Percentiles rank a stretch among this genome's conserved stretches.
Conservation (phyloP, 2,113 vertebrate species). For the Cyphomyrus discorhynchus region DNA sequence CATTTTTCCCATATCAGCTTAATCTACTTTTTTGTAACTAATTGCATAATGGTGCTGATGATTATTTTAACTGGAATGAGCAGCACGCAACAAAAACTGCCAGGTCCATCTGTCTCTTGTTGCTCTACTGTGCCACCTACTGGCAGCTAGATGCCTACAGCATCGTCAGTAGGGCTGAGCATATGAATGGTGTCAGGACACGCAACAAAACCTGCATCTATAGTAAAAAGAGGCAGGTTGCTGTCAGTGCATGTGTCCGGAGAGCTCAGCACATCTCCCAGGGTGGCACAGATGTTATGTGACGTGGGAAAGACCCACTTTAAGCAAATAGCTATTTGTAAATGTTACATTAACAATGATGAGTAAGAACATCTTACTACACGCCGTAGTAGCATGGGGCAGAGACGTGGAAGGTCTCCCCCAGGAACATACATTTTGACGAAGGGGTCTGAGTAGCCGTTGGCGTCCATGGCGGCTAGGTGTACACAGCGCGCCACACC, state of each 20-base stretch:
- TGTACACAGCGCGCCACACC: constrained; percentile 91
- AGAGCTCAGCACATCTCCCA: not conserved
- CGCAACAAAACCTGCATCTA: not conserved
- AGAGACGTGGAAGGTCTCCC: not conserved
- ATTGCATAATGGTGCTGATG: not conserved
- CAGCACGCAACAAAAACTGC: not conserved
- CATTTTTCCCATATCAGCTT: not conserved
- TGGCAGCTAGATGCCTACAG: not conserved
- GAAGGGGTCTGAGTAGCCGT: constrained; percentile 94
- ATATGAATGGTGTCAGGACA: not conserved
- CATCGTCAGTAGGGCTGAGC: not conserved
- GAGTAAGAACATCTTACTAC: not conserved
- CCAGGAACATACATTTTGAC: constrained; percentile 82
- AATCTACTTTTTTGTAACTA: not conserved
- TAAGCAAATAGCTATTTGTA: not conserved
- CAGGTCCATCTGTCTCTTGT: not conserved
- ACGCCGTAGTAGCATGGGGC: not conserved
- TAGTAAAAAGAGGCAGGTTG: not conserved
- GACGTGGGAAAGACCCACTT: not conserved
- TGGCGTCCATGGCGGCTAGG: constrained; percentile 91
- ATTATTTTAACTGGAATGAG: not conserved
- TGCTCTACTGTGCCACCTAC: not conserved
- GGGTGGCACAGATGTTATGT: not conserved
- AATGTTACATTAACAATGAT: not conserved
- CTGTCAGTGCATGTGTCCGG: not conserved